Conservation (phyloP, 2,888 invertebrate genomes). For the Spisula solida region DNA sequence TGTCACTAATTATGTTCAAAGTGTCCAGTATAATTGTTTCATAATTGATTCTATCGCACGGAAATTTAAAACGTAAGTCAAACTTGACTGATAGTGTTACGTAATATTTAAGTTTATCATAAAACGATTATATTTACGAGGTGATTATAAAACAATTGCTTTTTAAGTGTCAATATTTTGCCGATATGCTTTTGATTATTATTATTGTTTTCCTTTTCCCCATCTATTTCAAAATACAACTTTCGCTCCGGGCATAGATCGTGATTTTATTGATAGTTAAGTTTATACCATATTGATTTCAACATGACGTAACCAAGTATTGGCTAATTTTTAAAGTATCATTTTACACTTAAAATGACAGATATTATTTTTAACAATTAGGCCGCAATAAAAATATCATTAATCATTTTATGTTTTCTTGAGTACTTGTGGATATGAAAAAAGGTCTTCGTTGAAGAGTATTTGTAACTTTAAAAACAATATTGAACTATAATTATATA, state of each 20-base stretch:
- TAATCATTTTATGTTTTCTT: not conserved
- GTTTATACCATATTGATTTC: conserved; percentile 15
- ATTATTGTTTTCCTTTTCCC: conserved; percentile 25
- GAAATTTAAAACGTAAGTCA: conserved; percentile 42
- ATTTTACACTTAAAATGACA: conserved; percentile 6
- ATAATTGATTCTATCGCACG: conserved; percentile 40
- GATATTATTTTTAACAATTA: not conserved
- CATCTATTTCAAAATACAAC: not conserved
- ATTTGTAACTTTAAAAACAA: too few relatives aligned
- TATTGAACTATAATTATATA: too few relatives aligned
- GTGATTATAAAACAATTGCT: conserved; percentile 38
- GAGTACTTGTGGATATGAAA: too few relatives aligned
- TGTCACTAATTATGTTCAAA: conserved; percentile 46
- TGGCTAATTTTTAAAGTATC: conserved; percentile 22
- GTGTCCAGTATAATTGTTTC: conserved; percentile 44
- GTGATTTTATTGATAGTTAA: not conserved
- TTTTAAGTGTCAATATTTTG: conserved; percentile 48
- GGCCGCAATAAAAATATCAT: not conserved
- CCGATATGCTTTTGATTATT: conserved; percentile 20
- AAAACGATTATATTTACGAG: conserved; percentile 39
- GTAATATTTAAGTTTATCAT: conserved; percentile 39
- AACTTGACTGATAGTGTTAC: conserved; percentile 35
- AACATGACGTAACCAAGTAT: conserved; percentile 13
- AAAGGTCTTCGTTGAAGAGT: too few relatives aligned
- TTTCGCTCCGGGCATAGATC: not conserved